Base-by-base conservation (phyloP, 2,113 vertebrate species). In the Deroptyus accipitrinus region DNA sequence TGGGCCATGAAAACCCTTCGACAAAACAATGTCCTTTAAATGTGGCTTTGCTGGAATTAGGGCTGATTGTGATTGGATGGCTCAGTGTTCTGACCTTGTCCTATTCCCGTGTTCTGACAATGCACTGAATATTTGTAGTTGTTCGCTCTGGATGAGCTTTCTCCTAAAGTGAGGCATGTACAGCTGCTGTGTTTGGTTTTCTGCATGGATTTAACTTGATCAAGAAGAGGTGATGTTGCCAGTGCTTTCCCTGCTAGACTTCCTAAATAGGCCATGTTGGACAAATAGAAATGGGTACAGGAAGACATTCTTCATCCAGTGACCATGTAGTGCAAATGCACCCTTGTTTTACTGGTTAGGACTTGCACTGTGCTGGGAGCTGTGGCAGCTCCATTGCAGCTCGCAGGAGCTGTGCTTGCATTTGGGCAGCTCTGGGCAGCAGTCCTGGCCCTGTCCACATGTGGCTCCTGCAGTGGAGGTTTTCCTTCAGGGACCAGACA, bases 11-110 rank as follows among this genome's bases (percentile, higher is more conserved):
- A 97, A 94, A 95, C 54, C 89, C 86, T 95, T 95, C 91, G 87
- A 94, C 96, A 92, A 97, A 97, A 96, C 82, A 92, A 72, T 92
- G 93, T 91, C 77, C 83, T 90, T 88, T 96, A 81, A 68, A 86
- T 2, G 16, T 91, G 91, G 82, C 83, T 94, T 91, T 94, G 57
- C 83, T 77, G 95, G 95, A 95, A 97, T 97, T 95, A 96, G 67
- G 75, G 87, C 51, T 46, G 51, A 92, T 95, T 86, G 75, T 7
- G 24, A 93, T 74, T 1, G 5, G 75, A 57, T 61, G 33, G 82
- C 72, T 63, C 72, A 46, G 42, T 79, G 15, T 68, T 73, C 70
- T 57, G 94, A 79, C 94, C 74, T 92, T 83, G 73, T 93, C 88
- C 44, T 39, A 52, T 42, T 68, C 79, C 83, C 73, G 48, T 94